Percentiles rank a stretch among this genome's conserved stretches.
phyloP scores from a whole-genome alignment of 2,888 invertebrate genomes.

The Parochlus steinenii region DNA sequence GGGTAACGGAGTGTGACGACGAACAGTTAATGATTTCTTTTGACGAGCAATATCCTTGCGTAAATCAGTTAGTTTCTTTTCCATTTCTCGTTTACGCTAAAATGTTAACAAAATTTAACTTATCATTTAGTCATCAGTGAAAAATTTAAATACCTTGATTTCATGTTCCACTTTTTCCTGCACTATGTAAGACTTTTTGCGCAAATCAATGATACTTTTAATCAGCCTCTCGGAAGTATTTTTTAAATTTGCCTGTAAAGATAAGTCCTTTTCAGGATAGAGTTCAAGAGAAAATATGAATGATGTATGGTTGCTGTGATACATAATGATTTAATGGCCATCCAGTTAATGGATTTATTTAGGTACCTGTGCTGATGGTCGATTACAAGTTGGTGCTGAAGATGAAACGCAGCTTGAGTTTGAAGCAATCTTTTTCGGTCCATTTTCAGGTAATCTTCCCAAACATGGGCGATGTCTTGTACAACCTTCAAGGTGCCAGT shows the following conservation, averaged over 20 bases:
- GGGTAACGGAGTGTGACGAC: slow-evolving; percentile 12
- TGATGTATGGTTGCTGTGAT: neutral
- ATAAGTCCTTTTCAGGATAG: slow-evolving; percentile 6
- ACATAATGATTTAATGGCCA: slow-evolving; percentile 1
- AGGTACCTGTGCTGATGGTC: slow-evolving; percentile 11
- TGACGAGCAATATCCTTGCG: slow-evolving; percentile 14
- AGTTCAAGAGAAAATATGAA: neutral
- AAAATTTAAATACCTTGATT: slow-evolving; percentile 9
- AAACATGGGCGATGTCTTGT: slow-evolving; percentile 9
- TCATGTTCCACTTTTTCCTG: slow-evolving; percentile 14
- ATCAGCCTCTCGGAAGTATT: slow-evolving; percentile 14
- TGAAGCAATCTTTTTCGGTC: slow-evolving; percentile 12
- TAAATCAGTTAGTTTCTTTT: slow-evolving; percentile 14
- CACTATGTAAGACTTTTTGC: slow-evolving; percentile 13
- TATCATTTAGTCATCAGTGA: neutral
- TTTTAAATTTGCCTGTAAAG: slow-evolving; percentile 13
- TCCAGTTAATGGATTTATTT: neutral
- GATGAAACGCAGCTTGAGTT: slow-evolving; percentile 8
- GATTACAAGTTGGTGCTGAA: slow-evolving; percentile 11
- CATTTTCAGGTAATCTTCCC: neutral
- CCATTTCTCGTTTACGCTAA: slow-evolving; percentile 14
- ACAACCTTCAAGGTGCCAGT: slow-evolving; percentile 14
- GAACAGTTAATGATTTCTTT: slow-evolving; percentile 13
- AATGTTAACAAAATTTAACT: slow-evolving; percentile 1
- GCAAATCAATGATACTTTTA: slow-evolving; percentile 14